These are phyloP conservation scores for Bos indicus DNA, from an alignment of 2,113 vertebrate species.

Conservation along the genomic window DNA sequence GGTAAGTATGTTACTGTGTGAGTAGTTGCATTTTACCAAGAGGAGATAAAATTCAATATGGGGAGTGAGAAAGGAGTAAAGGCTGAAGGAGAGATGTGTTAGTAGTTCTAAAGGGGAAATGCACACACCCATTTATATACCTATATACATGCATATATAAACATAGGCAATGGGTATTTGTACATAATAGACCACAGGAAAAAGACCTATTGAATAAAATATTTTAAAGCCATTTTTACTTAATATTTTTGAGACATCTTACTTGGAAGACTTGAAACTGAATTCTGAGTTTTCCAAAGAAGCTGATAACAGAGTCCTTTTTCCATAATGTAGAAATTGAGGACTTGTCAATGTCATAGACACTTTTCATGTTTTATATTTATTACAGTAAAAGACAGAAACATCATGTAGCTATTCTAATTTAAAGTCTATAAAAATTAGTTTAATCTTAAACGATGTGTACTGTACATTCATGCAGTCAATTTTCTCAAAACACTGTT, in stretches of 20 bases:
- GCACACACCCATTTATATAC: background rate
- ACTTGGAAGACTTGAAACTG: background rate
- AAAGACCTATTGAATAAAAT: background rate
- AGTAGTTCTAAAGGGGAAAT: background rate
- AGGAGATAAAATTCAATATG: background rate
- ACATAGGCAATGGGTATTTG: background rate
- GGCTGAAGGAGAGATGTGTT: background rate
- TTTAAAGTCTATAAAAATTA: slow-evolving; percentile 25
- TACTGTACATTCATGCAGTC: background rate
- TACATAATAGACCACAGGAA: background rate
- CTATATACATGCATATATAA: background rate
- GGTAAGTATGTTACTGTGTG: background rate
- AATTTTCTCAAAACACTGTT: slow-evolving; percentile 10
- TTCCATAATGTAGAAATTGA: background rate
- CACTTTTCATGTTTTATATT: background rate
- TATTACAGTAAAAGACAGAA: slow-evolving; percentile 3
- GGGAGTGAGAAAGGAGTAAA: background rate
- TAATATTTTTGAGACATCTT: slow-evolving; percentile 30
- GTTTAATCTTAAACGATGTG: background rate
- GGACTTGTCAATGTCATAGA: background rate
- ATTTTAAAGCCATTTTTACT: slow-evolving; percentile 34
- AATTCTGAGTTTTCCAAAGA: slow-evolving; percentile 15
- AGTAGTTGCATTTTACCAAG: background rate
- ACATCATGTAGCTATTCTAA: background rate
- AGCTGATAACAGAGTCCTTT: background rate